phyloP scores from a whole-genome alignment of 1,140 invertebrate genomes.

The Tribolium castaneum region DNA sequence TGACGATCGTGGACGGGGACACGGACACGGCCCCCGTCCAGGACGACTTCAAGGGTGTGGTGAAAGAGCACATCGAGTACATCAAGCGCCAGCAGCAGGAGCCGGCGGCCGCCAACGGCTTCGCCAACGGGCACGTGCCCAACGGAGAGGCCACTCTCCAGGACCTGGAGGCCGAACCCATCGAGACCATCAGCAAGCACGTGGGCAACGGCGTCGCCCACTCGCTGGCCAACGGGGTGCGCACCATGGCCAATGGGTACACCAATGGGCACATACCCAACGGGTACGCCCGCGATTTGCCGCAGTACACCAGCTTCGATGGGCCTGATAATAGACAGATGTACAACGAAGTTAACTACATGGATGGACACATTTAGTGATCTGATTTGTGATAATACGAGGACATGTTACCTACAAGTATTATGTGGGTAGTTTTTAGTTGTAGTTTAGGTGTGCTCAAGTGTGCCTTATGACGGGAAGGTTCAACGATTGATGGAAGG shows the following conservation, averaged over 20 bases:
- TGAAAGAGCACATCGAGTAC: conserved; percentile 73
- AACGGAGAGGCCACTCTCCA: conserved; percentile 56
- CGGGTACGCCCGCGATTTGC: conserved; percentile 27
- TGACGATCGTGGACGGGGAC: conserved; percentile 86
- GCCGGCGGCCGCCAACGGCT: conserved; percentile 43
- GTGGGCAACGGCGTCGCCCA: conserved; percentile 62
- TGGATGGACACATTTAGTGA: conserved; percentile 57
- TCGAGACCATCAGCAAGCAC: conserved; percentile 57
- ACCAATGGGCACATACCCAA: conserved; percentile 36
- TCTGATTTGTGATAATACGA: background rate
- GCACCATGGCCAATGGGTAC: conserved; percentile 45
- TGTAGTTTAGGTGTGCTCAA: background rate
- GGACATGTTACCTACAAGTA: conserved; percentile 4
- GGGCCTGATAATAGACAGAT: conserved; percentile 50
- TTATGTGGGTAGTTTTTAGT: conserved; percentile 8
- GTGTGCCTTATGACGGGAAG: conserved; percentile 31
- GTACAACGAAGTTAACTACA: conserved; percentile 55
- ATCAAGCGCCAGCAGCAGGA: conserved; percentile 60
- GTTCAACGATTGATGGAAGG: background rate
- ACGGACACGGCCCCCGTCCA: conserved; percentile 81
- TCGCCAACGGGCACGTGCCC: conserved; percentile 50
- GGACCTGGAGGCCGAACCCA: conserved; percentile 56
- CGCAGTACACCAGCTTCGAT: conserved; percentile 43
- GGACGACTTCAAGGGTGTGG: conserved; percentile 76
- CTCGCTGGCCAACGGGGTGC: conserved; percentile 53